Evolutionary conservation across 2,797 vertebrate genomes (phyloP).

Genomic region (Poecilia wingei): DNA sequence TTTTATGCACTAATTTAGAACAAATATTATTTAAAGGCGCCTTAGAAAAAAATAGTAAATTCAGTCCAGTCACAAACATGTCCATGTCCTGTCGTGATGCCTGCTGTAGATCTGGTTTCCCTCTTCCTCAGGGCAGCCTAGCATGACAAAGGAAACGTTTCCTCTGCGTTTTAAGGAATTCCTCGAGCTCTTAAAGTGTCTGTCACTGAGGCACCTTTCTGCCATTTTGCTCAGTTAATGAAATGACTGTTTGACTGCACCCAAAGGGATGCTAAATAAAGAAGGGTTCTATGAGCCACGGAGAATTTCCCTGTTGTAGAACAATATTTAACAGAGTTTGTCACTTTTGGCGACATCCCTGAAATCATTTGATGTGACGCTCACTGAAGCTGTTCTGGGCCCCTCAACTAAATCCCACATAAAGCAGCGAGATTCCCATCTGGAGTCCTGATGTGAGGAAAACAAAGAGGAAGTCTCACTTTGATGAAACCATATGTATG

Average conservation of each 20-base stretch:
- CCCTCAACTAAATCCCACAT: background rate
- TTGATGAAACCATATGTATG: background rate
- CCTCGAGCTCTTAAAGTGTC: background rate
- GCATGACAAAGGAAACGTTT: background rate
- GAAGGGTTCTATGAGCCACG: background rate
- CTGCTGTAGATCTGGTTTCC: background rate
- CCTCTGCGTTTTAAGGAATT: background rate
- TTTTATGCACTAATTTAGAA: background rate
- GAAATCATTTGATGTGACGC: background rate
- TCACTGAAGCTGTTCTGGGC: background rate
- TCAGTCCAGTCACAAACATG: background rate
- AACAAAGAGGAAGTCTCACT: background rate
- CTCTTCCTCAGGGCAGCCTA: background rate
- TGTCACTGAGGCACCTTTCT: background rate
- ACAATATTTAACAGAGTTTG: constrained; percentile 4
- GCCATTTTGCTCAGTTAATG: background rate
- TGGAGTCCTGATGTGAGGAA: background rate
- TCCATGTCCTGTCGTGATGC: background rate
- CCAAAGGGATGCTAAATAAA: background rate
- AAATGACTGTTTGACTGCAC: constrained; percentile 1
- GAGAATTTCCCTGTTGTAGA: background rate
- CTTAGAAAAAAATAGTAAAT: background rate
- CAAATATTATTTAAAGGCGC: background rate
- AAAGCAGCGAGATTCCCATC: background rate
- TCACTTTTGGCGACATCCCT: background rate